Evolutionary conservation across 2,113 vertebrate species (phyloP).

Genomic region (Larimichthys crocea): DNA sequence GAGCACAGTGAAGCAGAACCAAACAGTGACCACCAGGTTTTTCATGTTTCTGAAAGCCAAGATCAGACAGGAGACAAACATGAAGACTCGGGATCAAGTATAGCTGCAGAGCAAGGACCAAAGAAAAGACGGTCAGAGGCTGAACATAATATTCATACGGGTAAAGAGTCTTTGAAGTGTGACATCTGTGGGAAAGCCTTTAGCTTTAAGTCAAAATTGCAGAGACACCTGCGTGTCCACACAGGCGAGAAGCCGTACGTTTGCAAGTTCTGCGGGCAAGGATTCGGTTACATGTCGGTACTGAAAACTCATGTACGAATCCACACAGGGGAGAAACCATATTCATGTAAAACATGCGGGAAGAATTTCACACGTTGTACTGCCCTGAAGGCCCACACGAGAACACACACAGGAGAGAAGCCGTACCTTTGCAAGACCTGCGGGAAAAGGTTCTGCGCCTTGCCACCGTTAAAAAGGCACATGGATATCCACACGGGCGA

Average conservation of each 20-base stretch:
- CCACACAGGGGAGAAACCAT: neutral
- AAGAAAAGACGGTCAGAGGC: neutral
- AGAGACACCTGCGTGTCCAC: neutral
- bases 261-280: neutral
- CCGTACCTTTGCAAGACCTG: neutral
- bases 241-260: neutral
- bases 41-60: neutral
- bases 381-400: neutral
- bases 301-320: neutral
- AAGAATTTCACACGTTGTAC: neutral
- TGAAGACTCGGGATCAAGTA: neutral
- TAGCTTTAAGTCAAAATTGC: neutral
- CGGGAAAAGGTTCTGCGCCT: neutral
- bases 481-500: neutral
- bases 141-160: neutral
- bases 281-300: neutral
- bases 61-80: neutral
- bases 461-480: neutral
- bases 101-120: neutral
- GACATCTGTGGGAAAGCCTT: slow-evolving; percentile 43
- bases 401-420: neutral
- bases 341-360: neutral
- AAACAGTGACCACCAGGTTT: neutral
- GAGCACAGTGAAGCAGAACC: slow-evolving; percentile 1
- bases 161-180: slow-evolving; percentile 29